Base-by-base conservation (phyloP, 2,888 invertebrate genomes). In the Kuschelorhynchus macadamiae region DNA sequence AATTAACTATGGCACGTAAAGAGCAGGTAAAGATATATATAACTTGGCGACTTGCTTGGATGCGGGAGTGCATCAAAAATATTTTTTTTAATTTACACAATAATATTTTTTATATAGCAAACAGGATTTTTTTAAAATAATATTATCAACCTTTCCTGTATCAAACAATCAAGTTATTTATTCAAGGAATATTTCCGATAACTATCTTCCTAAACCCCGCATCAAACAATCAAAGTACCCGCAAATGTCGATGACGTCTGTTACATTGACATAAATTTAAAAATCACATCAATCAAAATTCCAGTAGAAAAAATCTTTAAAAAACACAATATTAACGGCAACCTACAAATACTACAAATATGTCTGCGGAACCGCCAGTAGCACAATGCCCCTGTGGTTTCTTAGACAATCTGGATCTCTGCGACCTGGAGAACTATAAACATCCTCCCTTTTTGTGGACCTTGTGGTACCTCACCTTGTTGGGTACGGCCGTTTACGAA, bases 391-490 rank as follows among this genome's bases (percentile, higher is more conserved):
- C 62, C 14, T 16, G 61, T 41, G 14, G 55, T 2, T 55, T 55
- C 46, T 12, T 70, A 3, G 33, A 61, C 12, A 46, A 66, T 17
- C 17, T 71, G 14, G 71, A 71, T 21, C 16, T 21, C 7, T 71
- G 71, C 47, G 62, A 71, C 20, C 30, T 68, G 47, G 66, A 68
- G 14, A 65, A 57, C 21, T 71, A 71, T 47, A 71, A 71, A 60
- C 68, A 68, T 42, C 71, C 71, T 3, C 71, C 71, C 2, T 71
- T 61, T 41, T 44, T 71, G 61, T 71, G 55, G 30, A 53, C 50
- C 5, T 46, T 71, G 9, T 71, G 71, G 71, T 71, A 61, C 42
- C 1, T 61, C 1, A 18, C n/a, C 11, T 18, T 71, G 5, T 32
- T 21, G 0, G 64, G 44, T 4, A 60, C 60, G 16, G 53, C 47